Percentiles rank a stretch among this genome's conserved stretches.
These are phyloP conservation scores for Lysiphlebus fabarum DNA, from an alignment of 1,140 invertebrate species.

Conservation along the genomic window DNA sequence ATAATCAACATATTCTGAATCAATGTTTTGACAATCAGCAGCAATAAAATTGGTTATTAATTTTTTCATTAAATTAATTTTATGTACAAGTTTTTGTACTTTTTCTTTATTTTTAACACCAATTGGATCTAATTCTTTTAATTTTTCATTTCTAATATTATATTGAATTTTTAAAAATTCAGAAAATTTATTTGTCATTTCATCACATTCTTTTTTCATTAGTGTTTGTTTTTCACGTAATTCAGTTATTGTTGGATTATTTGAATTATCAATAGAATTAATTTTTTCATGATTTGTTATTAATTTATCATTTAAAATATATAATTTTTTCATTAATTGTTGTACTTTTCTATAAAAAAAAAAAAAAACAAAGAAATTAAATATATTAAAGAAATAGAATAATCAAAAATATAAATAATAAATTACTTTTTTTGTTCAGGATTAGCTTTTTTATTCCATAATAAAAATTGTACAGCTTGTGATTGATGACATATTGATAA, in stretches of 20 bases:
- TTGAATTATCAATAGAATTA: background rate
- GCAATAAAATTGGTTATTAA: conserved; percentile 41
- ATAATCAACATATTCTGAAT: conserved; percentile 29
- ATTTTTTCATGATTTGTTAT: conserved; percentile 25
- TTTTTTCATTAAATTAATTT: conserved; percentile 41
- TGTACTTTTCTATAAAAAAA: conserved; percentile 30
- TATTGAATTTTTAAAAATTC: conserved; percentile 37
- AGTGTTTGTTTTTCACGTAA: conserved; percentile 24
- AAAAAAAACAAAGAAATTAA: conserved; percentile 10
- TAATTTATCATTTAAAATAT: conserved; percentile 29
- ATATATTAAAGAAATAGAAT: conserved; percentile 6
- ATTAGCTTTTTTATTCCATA: conserved; percentile 24
- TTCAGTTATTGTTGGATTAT: background rate
- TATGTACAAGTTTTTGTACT: conserved; percentile 29
- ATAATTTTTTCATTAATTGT: conserved; percentile 30
- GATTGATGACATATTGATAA: conserved; percentile 31
- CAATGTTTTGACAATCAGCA: conserved; percentile 22
- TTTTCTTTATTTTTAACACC: conserved; percentile 35
- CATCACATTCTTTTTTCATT: conserved; percentile 32
- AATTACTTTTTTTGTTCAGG: conserved; percentile 29
- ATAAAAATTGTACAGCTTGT: conserved; percentile 28
- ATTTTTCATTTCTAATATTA: conserved; percentile 25
- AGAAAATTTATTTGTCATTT: conserved; percentile 28
- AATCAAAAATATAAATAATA: conserved; percentile 1
- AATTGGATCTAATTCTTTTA: conserved; percentile 38